A percentile compares a stretch with the other conserved stretches of the same genome.
These are phyloP conservation scores for Thunnus albacares DNA, from an alignment of 2,797 vertebrate species.

Conservation along the genomic window DNA sequence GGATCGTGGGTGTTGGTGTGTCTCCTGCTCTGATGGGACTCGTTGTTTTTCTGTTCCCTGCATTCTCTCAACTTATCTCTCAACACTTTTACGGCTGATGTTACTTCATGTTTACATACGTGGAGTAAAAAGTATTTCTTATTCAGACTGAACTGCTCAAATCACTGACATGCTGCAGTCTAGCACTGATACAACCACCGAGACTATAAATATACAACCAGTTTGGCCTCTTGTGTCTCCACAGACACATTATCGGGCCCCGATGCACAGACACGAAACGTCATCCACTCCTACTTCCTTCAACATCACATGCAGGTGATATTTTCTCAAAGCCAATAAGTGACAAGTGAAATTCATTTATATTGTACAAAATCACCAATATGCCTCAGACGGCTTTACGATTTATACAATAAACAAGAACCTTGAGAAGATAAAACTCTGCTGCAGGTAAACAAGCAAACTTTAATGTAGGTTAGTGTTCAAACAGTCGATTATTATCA, in stretches of 20 bases:
- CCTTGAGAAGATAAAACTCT: neutral
- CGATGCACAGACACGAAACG: no score
- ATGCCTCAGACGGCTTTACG: neutral
- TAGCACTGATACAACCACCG: neutral
- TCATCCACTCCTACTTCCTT: neutral
- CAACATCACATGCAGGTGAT: neutral
- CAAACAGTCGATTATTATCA: neutral
- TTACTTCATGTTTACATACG: neutral
- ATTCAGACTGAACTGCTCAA: neutral
- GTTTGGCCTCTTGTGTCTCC: no score
- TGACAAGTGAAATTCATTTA: neutral
- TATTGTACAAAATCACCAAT: neutral
- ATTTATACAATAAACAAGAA: neutral
- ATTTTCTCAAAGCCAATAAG: neutral
- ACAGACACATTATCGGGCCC: no score
- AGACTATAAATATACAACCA: neutral
- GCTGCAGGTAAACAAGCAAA: neutral
- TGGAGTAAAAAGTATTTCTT: neutral
- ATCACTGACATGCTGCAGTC: neutral
- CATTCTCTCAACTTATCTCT: constrained; percentile 31
- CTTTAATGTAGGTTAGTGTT: neutral
- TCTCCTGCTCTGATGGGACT: constrained; percentile 53
- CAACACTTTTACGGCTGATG: constrained; percentile 18
- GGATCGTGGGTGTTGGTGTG: constrained; percentile 35
- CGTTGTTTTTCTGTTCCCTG: constrained; percentile 40